Evolutionary conservation across 2,888 invertebrate genomes (phyloP), one percentile per base, ranked within the genome.

Genomic region (Cloeon dipterum): DNA sequence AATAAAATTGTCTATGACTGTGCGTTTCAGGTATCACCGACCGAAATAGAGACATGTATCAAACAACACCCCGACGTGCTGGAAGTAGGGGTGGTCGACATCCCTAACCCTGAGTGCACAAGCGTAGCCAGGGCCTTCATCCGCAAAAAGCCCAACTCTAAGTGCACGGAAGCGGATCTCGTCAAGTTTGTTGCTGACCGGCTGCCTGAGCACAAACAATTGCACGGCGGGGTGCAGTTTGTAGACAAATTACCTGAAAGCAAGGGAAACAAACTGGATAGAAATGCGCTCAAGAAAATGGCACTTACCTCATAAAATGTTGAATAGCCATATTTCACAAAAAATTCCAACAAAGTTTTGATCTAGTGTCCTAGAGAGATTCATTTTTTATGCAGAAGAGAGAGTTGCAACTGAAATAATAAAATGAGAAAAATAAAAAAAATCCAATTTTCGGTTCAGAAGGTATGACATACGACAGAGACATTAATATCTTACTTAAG

Each of bases 211-310:
- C 21, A 35, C 11, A 23, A 20, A 20, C 11, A 35, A 11, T 20
- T 35, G 14, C 35, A 19, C 13, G 35, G 35, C 14, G 35, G 35
- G 20, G 35, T 35, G 3, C 5, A n/a, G 17, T 35, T 35, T 20
- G 5, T 35, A 5, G 20, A 18, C 7, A 3, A 5, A 20, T 14
- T 35, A 4, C 35, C 35, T 7, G n/a, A 13, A n/a, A 35, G n/a
- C 20, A n/a, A n/a, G 3, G 14, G 14, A 8, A 21, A 21, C 4
- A 35, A 35, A 35, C 11, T 35, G 11, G 35, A 21, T 11, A 11
- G 35, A n/a, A 5, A 19, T n/a, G 35, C 11, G 5, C 35, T 35
- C 33, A 33, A 17, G 8, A 5, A 16, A 3, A 17, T 33, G 5
- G 33, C 33, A 5, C n/a, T 14, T n/a, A n/a, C n/a, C n/a, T n/a